phyloP scores from a whole-genome alignment of 2,797 vertebrate species.

The Selene dorsalis region DNA sequence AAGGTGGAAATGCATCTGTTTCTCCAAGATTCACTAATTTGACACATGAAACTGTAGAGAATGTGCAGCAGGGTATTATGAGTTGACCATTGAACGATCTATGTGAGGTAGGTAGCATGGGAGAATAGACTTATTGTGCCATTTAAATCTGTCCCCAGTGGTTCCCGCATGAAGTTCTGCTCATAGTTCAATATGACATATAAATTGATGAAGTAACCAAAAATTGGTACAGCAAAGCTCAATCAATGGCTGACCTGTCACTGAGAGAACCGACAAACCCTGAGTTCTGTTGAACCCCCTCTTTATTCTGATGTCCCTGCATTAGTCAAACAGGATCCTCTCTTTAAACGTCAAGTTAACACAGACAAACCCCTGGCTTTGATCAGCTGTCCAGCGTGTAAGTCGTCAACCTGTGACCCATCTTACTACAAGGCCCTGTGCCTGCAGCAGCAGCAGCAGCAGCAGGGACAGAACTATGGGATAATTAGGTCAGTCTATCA shows the following conservation, averaged over 20 bases:
- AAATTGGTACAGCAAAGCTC: conserved; percentile 2
- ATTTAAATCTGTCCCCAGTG: not conserved
- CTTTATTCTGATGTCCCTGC: not conserved
- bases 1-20: not conserved
- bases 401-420: conserved; percentile 57
- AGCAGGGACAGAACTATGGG: conserved; percentile 29
- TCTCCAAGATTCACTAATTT: not conserved
- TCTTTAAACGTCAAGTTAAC: conserved; percentile 42
- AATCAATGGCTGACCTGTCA: conserved; percentile 26
- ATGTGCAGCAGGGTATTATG: too few species aligned
- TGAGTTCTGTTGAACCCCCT: not conserved
- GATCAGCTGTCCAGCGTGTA: conserved; percentile 25
- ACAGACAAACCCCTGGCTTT: conserved; percentile 11
- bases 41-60: not conserved
- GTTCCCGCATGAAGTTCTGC: conserved; percentile 2
- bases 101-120: not conserved
- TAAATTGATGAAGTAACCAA: conserved; percentile 4
- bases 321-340: conserved; percentile 44
- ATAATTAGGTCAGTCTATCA: conserved; percentile 77
- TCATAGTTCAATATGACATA: conserved; percentile 1
- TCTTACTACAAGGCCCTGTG: conserved; percentile 52
- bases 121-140: not conserved
- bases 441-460: conserved; percentile 32
- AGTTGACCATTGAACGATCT: not conserved
- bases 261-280: conserved; percentile 5